phyloP scores from a whole-genome alignment of 2,113 vertebrate genomes.

The Tetraodon nigroviridis region DNA sequence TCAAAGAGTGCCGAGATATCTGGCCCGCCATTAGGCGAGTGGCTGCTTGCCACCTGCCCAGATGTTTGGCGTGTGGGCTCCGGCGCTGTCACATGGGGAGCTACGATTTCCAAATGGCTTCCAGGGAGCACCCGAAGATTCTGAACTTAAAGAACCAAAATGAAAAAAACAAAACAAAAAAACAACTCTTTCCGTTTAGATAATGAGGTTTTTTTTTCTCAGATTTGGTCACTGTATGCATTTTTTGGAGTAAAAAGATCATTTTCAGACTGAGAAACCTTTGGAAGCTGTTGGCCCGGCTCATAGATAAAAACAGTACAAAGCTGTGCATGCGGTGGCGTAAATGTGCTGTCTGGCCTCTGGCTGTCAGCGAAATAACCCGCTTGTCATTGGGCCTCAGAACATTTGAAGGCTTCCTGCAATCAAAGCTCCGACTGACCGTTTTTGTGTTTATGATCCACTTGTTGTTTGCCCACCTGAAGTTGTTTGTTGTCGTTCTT shows the following conservation, averaged over 20 bases:
- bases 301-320: conserved; percentile 18
- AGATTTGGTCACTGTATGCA: background rate
- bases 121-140: conserved; percentile 35
- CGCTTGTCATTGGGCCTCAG: conserved; percentile 41
- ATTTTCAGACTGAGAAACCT: conserved; percentile 16
- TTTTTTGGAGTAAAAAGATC: conserved; percentile 7
- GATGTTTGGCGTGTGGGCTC: conserved; percentile 65
- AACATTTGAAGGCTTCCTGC: conserved; percentile 58
- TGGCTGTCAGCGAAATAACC: conserved; percentile 52
- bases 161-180: background rate
- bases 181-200: background rate
- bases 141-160: conserved; percentile 43
- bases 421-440: conserved; percentile 48
- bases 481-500: conserved; percentile 57
- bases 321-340: conserved; percentile 40
- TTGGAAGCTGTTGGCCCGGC: conserved; percentile 26
- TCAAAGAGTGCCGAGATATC: conserved; percentile 58
- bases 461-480: conserved; percentile 42
- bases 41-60: conserved; percentile 64
- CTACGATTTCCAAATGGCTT: conserved; percentile 34
- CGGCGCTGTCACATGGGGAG: conserved; percentile 56
- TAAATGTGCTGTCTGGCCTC: conserved; percentile 28
- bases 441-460: conserved; percentile 61
- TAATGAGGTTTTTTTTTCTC: background rate
- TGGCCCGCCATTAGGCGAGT: conserved; percentile 52